Evolutionary conservation across 2,113 vertebrate genomes (phyloP).

Genomic region (Daboia siamensis): DNA sequence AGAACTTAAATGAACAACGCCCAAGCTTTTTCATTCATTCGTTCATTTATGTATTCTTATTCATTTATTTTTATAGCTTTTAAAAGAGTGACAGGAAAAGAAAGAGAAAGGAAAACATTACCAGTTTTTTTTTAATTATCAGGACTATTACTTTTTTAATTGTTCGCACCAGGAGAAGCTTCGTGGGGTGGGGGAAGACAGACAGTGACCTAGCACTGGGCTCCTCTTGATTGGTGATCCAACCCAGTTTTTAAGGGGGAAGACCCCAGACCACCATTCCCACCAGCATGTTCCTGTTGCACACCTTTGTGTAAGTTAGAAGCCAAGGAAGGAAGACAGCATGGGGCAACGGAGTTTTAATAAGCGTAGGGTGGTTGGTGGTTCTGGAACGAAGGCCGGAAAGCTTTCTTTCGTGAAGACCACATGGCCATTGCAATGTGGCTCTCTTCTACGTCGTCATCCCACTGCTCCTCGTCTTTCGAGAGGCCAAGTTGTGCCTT

Average conservation of each 20-base stretch:
- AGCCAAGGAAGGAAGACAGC: not conserved
- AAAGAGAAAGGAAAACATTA: not conserved
- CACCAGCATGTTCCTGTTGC: not conserved
- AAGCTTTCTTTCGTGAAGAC: not conserved
- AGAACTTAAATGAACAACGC: not conserved
- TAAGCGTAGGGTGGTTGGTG: not conserved
- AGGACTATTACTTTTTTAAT: not conserved
- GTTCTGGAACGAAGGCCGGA: not conserved
- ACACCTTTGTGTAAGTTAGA: not conserved
- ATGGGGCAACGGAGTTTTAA: not conserved
- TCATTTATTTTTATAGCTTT: not conserved
- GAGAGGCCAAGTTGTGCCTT: conserved; percentile 75
- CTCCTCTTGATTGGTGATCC: not conserved
- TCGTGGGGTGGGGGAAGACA: not conserved
- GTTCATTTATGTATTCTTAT: not conserved
- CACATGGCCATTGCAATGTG: not conserved
- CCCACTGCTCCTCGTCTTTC: conserved; percentile 4
- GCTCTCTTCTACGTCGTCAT: not conserved
- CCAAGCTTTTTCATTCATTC: not conserved
- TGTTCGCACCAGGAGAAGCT: not conserved
- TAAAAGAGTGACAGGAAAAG: not conserved
- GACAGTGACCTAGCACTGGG: no score
- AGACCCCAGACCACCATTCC: not conserved
- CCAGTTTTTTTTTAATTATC: not conserved
- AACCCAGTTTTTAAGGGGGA: not conserved